A percentile compares a stretch with the other conserved stretches of the same genome.
phyloP scores from a whole-genome alignment of 2,888 invertebrate genomes.

The Parthenolecanium corni region DNA sequence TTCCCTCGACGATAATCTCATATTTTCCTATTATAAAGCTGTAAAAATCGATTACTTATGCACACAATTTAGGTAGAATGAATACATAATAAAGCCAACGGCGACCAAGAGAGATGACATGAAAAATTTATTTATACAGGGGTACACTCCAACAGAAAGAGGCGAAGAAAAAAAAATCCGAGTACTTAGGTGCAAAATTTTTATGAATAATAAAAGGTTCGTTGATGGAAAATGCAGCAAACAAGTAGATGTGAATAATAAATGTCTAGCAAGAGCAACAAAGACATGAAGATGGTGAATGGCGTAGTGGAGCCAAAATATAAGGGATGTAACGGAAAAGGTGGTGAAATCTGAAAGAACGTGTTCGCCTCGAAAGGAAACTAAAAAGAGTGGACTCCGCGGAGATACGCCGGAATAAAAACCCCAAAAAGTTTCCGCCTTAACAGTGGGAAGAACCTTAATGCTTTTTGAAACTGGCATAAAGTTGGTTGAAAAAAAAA shows the following conservation, averaged over 20 bases:
- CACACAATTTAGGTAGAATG: too few species aligned
- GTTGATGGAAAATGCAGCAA: constrained; percentile 20
- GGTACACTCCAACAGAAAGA: not conserved
- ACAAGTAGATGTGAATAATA: constrained; percentile 21
- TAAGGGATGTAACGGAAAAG: constrained; percentile 9
- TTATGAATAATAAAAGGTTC: constrained; percentile 24
- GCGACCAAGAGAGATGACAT: not conserved
- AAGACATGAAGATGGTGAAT: not conserved
- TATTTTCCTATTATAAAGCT: too few species aligned
- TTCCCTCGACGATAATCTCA: too few species aligned
- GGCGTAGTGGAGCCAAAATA: not conserved
- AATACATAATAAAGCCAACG: not conserved
- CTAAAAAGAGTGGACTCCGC: constrained; percentile 21
- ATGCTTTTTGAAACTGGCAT: constrained; percentile 6
- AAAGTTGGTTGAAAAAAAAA: constrained; percentile 1
- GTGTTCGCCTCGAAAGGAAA: constrained; percentile 7
- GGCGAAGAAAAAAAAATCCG: constrained; percentile 1
- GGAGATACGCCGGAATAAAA: constrained; percentile 23
- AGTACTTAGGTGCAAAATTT: constrained; percentile 19
- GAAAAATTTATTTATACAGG: constrained; percentile 21
- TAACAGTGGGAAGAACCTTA: constrained; percentile 14
- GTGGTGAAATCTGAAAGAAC: constrained; percentile 20
- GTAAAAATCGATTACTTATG: too few species aligned
- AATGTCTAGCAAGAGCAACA: constrained; percentile 7
- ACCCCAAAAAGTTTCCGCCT: constrained; percentile 17